Conservation (phyloP, 92 coral and sea anemone genomes). For the Zoanthus sansibaricus region DNA sequence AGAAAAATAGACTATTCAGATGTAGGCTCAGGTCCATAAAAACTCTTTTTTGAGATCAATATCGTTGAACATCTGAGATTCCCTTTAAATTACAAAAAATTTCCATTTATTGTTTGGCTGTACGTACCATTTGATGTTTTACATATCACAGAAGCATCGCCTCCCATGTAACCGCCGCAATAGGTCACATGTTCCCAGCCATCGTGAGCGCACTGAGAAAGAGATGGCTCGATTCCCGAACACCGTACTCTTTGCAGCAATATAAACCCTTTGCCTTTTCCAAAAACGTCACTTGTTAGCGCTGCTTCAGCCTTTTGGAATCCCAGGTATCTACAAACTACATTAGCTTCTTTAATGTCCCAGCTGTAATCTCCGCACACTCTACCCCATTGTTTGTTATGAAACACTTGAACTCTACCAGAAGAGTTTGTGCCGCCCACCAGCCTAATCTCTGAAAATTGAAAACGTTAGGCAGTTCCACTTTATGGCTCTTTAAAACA, state of each 20-base stretch:
- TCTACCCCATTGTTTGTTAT: constrained; percentile 26
- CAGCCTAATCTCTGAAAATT: constrained; percentile 30
- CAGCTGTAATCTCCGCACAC: constrained; percentile 30
- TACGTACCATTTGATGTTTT: constrained; percentile 13
- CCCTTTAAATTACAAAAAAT: too few species aligned
- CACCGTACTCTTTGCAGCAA: constrained; percentile 25
- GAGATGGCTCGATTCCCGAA: constrained; percentile 33
- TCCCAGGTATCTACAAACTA: constrained; percentile 35
- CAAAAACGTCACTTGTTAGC: constrained; percentile 6
- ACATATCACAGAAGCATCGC: constrained; percentile 36
- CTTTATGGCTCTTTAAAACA: neutral
- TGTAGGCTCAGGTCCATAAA: too few species aligned
- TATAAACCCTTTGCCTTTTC: constrained; percentile 27
- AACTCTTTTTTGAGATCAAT: too few species aligned
- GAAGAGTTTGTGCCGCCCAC: constrained; percentile 36
- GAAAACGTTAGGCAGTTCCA: neutral
- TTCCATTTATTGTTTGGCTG: too few species aligned
- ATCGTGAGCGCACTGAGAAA: constrained; percentile 26
- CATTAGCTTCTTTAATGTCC: constrained; percentile 21
- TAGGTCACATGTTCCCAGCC: neutral
- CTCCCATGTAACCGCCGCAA: neutral
- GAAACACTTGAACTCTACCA: constrained; percentile 29
- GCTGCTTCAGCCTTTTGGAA: constrained; percentile 29
- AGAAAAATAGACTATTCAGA: too few species aligned
- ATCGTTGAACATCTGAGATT: too few species aligned